These are phyloP conservation scores for Machaerirhynchus nigripectus DNA, from an alignment of 2,113 vertebrate species.

Conservation along the genomic window DNA sequence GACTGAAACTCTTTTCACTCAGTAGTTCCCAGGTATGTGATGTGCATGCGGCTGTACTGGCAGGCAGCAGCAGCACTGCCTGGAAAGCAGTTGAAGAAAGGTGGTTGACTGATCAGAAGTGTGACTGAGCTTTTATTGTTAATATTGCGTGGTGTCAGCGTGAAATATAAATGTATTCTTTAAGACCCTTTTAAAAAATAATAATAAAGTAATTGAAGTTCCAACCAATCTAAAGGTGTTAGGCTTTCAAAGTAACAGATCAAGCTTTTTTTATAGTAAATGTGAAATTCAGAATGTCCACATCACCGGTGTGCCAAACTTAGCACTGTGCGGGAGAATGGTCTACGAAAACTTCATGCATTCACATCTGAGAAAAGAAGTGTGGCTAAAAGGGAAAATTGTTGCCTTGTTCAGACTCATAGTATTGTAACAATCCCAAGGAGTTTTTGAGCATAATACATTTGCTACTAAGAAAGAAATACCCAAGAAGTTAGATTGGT, in stretches of 20 bases:
- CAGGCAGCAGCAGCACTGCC: background rate
- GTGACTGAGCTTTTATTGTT: background rate
- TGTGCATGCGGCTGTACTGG: background rate
- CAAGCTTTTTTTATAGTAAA: background rate
- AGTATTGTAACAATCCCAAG: background rate
- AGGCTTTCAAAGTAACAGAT: background rate
- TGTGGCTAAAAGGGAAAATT: background rate
- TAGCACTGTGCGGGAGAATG: background rate
- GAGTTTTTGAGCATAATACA: background rate
- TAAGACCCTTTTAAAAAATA: background rate
- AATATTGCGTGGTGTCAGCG: background rate
- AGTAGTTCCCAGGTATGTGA: background rate
- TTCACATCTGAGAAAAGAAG: background rate
- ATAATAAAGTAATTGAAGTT: background rate
- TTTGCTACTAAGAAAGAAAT: background rate
- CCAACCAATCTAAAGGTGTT: background rate
- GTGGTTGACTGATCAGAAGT: background rate
- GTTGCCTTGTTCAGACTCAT: background rate
- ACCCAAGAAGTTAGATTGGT: background rate
- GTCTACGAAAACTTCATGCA: background rate
- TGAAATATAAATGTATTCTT: background rate
- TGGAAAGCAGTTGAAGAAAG: background rate
- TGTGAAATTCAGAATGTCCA: background rate
- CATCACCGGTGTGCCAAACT: background rate
- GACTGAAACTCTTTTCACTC: background rate